Evolutionary conservation across 2,113 vertebrate species (phyloP).

Genomic region (Dunckerocampus dactyliophorus): DNA sequence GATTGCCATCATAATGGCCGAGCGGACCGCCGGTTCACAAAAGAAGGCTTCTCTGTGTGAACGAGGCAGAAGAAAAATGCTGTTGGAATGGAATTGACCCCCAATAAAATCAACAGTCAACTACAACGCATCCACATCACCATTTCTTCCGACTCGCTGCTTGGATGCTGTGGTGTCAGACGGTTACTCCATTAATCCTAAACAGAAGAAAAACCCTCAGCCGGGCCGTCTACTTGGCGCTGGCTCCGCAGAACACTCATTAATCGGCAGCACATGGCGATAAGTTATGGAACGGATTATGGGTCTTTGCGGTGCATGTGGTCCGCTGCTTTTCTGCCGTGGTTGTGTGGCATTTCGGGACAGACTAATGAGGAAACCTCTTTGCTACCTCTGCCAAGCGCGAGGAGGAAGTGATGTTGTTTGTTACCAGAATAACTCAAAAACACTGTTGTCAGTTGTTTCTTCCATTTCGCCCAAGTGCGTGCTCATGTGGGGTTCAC

Average conservation of each 20-base stretch:
- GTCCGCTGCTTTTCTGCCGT: constrained; percentile 51
- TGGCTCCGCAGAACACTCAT: constrained; percentile 68
- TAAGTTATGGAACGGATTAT: constrained; percentile 75
- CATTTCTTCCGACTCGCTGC: constrained; percentile 37
- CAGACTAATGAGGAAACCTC: constrained; percentile 49
- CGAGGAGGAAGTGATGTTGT: too few relatives aligned
- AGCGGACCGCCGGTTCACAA: constrained; percentile 40
- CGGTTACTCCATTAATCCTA: constrained; percentile 74
- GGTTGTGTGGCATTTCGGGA: constrained; percentile 60
- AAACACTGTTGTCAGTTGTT: too few relatives aligned
- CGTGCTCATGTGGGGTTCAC: too few relatives aligned
- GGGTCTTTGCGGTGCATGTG: constrained; percentile 70
- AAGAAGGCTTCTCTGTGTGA: constrained; percentile 52
- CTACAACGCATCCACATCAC: constrained; percentile 36
- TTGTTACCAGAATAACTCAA: too few relatives aligned
- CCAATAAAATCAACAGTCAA: constrained; percentile 39
- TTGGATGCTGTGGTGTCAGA: constrained; percentile 67
- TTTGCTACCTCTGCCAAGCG: neutral
- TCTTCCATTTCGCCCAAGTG: too few relatives aligned
- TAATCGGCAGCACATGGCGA: constrained; percentile 75
- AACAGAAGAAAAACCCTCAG: constrained; percentile 75
- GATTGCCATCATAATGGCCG: constrained; percentile 65
- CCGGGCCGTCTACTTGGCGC: constrained; percentile 67
- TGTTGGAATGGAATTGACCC: constrained; percentile 8
- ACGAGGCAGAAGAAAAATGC: constrained; percentile 24